Percentiles rank a stretch among this genome's conserved stretches.
Evolutionary conservation across 2,888 invertebrate species (phyloP).

Genomic region (Hyppa rectilinea): DNA sequence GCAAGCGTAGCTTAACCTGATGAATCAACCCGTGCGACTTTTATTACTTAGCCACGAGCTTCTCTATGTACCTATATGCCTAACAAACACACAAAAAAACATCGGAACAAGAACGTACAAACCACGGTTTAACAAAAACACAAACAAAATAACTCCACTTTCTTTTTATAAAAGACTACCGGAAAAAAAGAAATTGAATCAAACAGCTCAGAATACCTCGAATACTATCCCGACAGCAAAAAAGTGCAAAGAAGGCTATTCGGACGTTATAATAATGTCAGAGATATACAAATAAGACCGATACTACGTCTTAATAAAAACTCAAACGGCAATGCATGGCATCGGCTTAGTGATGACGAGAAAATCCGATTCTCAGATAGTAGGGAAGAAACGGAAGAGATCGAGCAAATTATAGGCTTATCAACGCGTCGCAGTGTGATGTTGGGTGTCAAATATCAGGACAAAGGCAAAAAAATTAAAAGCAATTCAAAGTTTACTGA

Average conservation of each 20-base stretch:
- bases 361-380: background rate
- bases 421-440: slow-evolving; percentile 12
- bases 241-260: slow-evolving; percentile 4
- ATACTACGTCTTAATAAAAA: background rate
- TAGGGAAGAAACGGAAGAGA: background rate
- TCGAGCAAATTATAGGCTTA: slow-evolving; percentile 26
- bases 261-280: background rate
- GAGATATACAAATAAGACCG: slow-evolving; percentile 9
- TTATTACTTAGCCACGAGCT: too few species aligned
- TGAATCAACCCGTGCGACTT: too few species aligned
- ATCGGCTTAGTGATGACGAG: slow-evolving; percentile 26
- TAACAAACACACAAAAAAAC: background rate
- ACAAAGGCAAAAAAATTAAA: background rate
- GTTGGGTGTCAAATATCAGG: background rate
- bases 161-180: slow-evolving; percentile 1
- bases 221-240: slow-evolving; percentile 14
- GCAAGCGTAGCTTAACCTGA: too few species aligned
- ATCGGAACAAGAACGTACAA: slow-evolving; percentile 4
- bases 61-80: too few species aligned
- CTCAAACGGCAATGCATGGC: slow-evolving; percentile 23
- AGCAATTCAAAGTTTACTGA: background rate
- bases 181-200: background rate
- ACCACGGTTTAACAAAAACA: background rate
- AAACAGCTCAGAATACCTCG: slow-evolving; percentile 11
- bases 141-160: background rate